These are phyloP conservation scores for Brachionus koreanus DNA, from an alignment of 1,140 invertebrate species.

Conservation along the genomic window DNA sequence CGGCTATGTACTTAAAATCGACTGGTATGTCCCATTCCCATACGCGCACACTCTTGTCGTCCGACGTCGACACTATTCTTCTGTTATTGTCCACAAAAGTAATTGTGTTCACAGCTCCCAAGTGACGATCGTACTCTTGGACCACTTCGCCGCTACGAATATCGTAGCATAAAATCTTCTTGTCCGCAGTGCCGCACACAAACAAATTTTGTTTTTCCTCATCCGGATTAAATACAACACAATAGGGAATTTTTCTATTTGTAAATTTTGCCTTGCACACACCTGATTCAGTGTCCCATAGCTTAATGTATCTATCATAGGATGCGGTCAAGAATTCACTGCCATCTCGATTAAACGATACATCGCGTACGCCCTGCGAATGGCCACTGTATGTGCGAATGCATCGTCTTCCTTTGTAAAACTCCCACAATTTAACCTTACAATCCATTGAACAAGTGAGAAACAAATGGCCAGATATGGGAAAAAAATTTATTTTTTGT, in stretches of 20 bases:
- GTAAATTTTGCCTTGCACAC: conserved; percentile 68
- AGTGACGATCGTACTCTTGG: conserved; percentile 97
- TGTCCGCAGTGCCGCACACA: conserved; percentile 95
- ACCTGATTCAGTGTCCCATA: conserved; percentile 97
- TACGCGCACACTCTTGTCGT: conserved; percentile 95
- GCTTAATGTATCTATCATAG: conserved; percentile 77
- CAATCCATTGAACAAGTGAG: conserved; percentile 94
- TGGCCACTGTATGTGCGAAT: conserved; percentile 95
- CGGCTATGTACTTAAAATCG: conserved; percentile 99
- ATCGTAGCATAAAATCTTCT: conserved; percentile 99
- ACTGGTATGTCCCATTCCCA: conserved; percentile 99
- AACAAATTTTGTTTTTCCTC: conserved; percentile 94
- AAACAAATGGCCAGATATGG: conserved; percentile 85
- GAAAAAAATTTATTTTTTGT: conserved; percentile 90
- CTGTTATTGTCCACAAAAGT: conserved; percentile 98
- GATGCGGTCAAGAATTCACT: conserved; percentile 87
- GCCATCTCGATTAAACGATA: conserved; percentile 91
- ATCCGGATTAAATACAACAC: conserved; percentile 95
- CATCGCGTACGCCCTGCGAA: conserved; percentile 89
- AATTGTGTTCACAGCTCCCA: conserved; percentile 96
- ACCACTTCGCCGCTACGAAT: conserved; percentile 81
- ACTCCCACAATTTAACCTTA: conserved; percentile 91
- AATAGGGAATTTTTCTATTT: conserved; percentile 84
- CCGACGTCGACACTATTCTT: conserved; percentile 93
- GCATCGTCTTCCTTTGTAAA: conserved; percentile 88